Evolutionary conservation across 2,113 vertebrate genomes (phyloP).

Genomic region (Gnathonemus longibarbis): DNA sequence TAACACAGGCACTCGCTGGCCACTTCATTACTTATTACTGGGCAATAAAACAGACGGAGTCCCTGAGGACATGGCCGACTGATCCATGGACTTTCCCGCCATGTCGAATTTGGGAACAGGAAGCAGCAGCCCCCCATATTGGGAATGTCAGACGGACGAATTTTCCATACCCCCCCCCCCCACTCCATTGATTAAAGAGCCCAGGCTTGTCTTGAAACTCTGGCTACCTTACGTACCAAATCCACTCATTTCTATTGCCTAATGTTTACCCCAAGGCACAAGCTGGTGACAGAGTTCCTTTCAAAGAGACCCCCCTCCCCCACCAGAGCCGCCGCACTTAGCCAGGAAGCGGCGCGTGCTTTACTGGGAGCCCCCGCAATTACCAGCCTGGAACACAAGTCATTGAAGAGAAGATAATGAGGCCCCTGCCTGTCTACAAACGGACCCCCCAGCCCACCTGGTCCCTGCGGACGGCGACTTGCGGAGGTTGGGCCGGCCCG

Average conservation of each 20-base stretch:
- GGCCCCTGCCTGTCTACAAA: background rate
- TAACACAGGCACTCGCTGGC: background rate
- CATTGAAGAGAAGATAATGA: conserved; percentile 7
- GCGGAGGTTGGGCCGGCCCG: background rate
- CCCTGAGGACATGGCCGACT: background rate
- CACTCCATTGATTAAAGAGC: background rate
- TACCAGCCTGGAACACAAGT: background rate
- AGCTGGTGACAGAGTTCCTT: background rate
- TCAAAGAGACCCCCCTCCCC: background rate
- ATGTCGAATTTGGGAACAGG: background rate
- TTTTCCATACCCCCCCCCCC: background rate
- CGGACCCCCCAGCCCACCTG: background rate
- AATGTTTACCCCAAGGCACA: background rate
- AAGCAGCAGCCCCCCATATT: background rate
- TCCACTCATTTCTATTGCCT: background rate
- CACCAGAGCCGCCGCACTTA: background rate
- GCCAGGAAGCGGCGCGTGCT: background rate
- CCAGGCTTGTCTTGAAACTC: background rate
- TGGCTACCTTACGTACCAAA: background rate
- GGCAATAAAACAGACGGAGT: background rate
- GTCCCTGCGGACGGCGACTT: no score
- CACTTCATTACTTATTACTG: background rate
- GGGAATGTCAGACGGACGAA: background rate
- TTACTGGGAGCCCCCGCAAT: background rate
- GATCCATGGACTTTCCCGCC: background rate